Evolutionary conservation across 2,113 vertebrate species (phyloP), one percentile per base, ranked within the genome.

Genomic region (Istiophorus platypterus): DNA sequence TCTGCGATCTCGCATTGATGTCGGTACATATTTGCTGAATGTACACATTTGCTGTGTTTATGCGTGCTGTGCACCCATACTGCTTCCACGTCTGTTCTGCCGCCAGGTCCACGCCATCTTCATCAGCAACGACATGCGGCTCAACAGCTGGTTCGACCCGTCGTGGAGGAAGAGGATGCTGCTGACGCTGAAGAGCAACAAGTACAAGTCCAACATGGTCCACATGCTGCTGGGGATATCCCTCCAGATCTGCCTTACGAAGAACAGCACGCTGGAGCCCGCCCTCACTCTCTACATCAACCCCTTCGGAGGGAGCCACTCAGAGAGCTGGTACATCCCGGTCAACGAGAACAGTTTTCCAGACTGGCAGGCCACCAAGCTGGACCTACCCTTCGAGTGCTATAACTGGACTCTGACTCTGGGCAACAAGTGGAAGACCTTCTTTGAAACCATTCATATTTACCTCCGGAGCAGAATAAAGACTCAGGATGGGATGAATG

Each of bases 121-220:
- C 87, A 99, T 99, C 92, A 99, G 98, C 94, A 99, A 99, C 0
- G 98, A 99, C 89, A 98, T 99, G 97, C 96, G 98, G 18, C 97
- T 99, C 54, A 99, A 99, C 85, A 99, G 97, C 93, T 99, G 98
- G 98, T 99, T 99, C 4, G 98, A 99, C 80, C 98, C 98, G 0
- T 98, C 98, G 0, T 99, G 97, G 97, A 95, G 98, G 7, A 99
- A 99, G 88, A 77, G 98, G 42, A 99, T 99, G 98, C 95, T 99
- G 2, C 95, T 99, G 72, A 99, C 98, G 0, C 91, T 99, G 17
- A 99, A 99, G 92, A 99, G 98, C 80, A 99, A 99, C 95, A 99
- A 99, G 86, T 99, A 99, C 92, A 99, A 99, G 92, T 96, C 97
- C 24, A 99, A 98, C 82, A 94, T 98, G 88, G 97, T 99, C 34